Evolutionary conservation across 64 coral and sea anemone genomes (phyloP), one percentile per base, ranked within the genome.

Genomic region (Montipora cactus): DNA sequence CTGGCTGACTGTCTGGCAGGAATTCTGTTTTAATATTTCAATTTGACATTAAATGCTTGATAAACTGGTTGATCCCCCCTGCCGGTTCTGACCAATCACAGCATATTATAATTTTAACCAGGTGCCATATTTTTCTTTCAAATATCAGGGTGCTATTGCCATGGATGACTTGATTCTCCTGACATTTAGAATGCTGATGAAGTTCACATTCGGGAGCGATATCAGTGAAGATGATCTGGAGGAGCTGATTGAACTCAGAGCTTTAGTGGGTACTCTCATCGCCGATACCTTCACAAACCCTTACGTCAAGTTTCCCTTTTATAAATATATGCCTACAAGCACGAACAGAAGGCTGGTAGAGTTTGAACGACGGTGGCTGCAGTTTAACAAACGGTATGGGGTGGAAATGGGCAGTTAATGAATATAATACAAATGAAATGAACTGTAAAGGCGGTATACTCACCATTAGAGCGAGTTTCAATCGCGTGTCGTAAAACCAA

Each of bases 181-280:
- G 45, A 93, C 84, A 76, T 93, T 93, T 79, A 77, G 76, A 87
- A 79, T 93, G 47, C 62, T 93, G 67, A 93, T 93, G 91, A 93
- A 93, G 75, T 93, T 87, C 83, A 93, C 91, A 21, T 93, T 88
- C 73, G 91, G 91, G 8, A 87, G 84, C 28, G 83, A 93, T 16
- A 67, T 93, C 7, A 55, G 58, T 12, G 84, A 87, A 70, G 76
- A 79, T 37, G 76, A 93, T 58, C 83, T 93, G 37, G 5, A 52
- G n/a, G 75, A 93, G 25, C 59, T 93, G 14, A 50, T 87, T 20
- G 83, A 93, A 18, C 46, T 87, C 47, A 67, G 91, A 68, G 52
- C 69, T 0, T 47, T 87, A 19, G 91, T 92, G 53, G 82, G 62
- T n/a, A 72, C 62, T 72, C 62, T 93, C 2, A 79, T 93, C 66